Evolutionary conservation across 2,113 vertebrate species (phyloP).

Genomic region (Bucco capensis): DNA sequence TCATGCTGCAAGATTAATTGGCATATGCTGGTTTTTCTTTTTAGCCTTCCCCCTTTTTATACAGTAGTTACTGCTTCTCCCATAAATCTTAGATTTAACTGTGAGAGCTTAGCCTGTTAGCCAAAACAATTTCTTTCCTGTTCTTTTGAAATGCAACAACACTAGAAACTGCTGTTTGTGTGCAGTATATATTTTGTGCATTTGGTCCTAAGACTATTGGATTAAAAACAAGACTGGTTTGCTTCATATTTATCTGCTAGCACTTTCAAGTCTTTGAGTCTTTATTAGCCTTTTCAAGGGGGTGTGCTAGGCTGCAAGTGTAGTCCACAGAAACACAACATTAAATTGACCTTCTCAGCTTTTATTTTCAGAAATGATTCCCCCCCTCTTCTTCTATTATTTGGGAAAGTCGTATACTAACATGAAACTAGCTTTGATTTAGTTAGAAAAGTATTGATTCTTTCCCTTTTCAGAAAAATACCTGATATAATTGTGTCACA

Average conservation of each 20-base stretch:
- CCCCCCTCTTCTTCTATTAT: fast-evolving
- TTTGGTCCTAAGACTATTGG: not conserved
- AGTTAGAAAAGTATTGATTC: not conserved
- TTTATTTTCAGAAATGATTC: not conserved
- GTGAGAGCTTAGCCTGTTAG: not conserved
- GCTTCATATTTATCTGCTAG: not conserved
- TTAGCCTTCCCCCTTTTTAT: not conserved
- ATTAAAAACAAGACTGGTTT: not conserved
- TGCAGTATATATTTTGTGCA: not conserved
- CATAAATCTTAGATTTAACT: not conserved
- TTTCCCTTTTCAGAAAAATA: not conserved
- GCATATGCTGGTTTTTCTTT: slow-evolving; percentile 13
- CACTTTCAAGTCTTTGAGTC: not conserved
- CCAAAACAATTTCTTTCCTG: not conserved
- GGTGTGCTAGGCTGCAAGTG: not conserved
- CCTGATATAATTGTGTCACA: not conserved
- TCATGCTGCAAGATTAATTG: slow-evolving; percentile 29
- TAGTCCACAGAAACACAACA: not conserved
- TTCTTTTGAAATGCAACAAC: not conserved
- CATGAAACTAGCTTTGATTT: not conserved
- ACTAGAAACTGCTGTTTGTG: not conserved
- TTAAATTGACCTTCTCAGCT: not conserved
- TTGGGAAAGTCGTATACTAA: not conserved
- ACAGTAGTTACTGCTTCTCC: not conserved
- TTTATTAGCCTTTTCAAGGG: not conserved